A percentile compares a stretch with the other conserved stretches of the same genome.
Conservation (phyloP, 2,113 vertebrate genomes). For the Ceuthmochares aereus region DNA sequence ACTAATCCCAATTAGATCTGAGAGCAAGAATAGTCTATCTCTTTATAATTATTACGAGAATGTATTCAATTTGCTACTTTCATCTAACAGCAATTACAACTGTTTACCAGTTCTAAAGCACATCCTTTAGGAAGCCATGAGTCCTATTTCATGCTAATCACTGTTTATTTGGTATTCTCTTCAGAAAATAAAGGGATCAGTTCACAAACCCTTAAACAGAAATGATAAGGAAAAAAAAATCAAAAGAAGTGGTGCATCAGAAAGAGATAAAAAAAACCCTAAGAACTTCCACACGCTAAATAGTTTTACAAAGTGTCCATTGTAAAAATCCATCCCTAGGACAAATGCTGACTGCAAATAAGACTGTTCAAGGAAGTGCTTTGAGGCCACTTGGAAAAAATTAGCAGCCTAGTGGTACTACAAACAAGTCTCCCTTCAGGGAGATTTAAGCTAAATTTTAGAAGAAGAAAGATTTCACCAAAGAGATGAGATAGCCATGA, state of each 20-base stretch:
- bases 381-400: slow-evolving; percentile 34
- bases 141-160: slow-evolving; percentile 53
- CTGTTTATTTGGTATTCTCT: slow-evolving; percentile 51
- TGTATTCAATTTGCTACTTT: slow-evolving; percentile 59
- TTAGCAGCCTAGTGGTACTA: not conserved
- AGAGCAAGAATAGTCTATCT: slow-evolving; percentile 23
- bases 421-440: not conserved
- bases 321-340: slow-evolving; percentile 29
- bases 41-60: slow-evolving; percentile 49
- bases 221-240: slow-evolving; percentile 1
- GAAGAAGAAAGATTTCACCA: not conserved
- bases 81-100: slow-evolving; percentile 66
- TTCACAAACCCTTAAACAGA: slow-evolving; percentile 44
- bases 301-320: slow-evolving; percentile 23
- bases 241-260: slow-evolving; percentile 18
- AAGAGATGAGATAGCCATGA: not conserved
- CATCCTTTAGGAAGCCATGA: slow-evolving; percentile 41
- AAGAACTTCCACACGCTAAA: not conserved
- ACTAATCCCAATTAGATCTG: slow-evolving; percentile 39
- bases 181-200: slow-evolving; percentile 51
- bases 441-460: not conserved
- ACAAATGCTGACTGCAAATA: slow-evolving; percentile 36
- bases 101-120: slow-evolving; percentile 52
- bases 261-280: not conserved
- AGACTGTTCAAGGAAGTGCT: slow-evolving; percentile 11